These are phyloP conservation scores for Pentamera pediparva DNA, from an alignment of 53 echinoderm and acorn worm species.

Conservation along the genomic window DNA sequence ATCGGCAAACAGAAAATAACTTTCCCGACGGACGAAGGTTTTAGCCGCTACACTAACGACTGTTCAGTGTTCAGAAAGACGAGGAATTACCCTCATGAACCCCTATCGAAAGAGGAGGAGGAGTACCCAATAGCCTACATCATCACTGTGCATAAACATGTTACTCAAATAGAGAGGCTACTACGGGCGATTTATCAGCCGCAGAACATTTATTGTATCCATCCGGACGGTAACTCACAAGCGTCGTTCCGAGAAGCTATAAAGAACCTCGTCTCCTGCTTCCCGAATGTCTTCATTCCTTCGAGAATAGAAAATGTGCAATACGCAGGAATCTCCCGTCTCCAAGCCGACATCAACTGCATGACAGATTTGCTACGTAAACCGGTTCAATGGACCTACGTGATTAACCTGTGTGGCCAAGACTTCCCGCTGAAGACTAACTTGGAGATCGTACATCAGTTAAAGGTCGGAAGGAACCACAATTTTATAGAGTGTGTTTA, in stretches of 20 bases:
- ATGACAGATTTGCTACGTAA: slow-evolving; percentile 45
- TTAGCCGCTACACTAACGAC: slow-evolving; percentile 32
- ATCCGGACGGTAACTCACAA: slow-evolving; percentile 48
- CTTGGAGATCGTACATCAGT: slow-evolving; percentile 55
- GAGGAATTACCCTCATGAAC: slow-evolving; percentile 37
- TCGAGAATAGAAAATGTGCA: slow-evolving; percentile 48
- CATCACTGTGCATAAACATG: slow-evolving; percentile 46
- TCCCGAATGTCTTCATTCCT: slow-evolving; percentile 63
- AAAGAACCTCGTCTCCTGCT: slow-evolving; percentile 41
- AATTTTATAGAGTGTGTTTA: slow-evolving; percentile 23
- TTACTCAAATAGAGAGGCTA: slow-evolving; percentile 51
- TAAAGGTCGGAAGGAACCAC: slow-evolving; percentile 30
- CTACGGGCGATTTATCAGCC: slow-evolving; percentile 60
- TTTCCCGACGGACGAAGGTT: slow-evolving; percentile 22
- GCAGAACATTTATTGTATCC: slow-evolving; percentile 75
- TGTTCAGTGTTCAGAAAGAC: slow-evolving; percentile 36
- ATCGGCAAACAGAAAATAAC: neutral
- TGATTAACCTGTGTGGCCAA: slow-evolving; percentile 71
- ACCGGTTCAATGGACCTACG: slow-evolving; percentile 52
- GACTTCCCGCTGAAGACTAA: slow-evolving; percentile 84
- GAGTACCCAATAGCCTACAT: slow-evolving; percentile 62
- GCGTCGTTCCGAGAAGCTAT: slow-evolving; percentile 41
- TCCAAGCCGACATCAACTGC: slow-evolving; percentile 62
- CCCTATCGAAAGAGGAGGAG: slow-evolving; percentile 50
- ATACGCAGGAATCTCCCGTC: slow-evolving; percentile 32